Evolutionary conservation across 2,888 invertebrate genomes (phyloP).

Genomic region (Volucella bombylans): DNA sequence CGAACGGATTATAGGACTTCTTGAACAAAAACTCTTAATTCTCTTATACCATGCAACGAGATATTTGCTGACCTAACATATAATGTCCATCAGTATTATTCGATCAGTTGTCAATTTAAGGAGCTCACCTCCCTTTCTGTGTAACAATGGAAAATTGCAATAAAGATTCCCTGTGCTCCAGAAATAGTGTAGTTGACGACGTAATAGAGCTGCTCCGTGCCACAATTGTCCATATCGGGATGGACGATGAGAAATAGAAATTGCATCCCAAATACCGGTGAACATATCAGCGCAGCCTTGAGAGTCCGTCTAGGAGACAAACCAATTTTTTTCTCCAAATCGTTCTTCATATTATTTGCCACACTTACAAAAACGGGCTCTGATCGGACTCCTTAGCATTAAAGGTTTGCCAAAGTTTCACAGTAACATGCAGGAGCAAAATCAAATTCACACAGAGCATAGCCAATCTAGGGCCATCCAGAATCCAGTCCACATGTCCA

Average conservation of each 20-base stretch:
- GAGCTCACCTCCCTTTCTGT: constrained; percentile 85
- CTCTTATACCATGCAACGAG: constrained; percentile 38
- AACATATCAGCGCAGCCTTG: constrained; percentile 86
- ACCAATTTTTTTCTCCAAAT: neutral
- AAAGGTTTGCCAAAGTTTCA: constrained; percentile 86
- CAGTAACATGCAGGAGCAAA: constrained; percentile 86
- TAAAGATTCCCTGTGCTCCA: constrained; percentile 85
- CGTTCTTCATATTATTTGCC: no score
- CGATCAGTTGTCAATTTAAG: neutral
- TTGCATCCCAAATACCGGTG: constrained; percentile 88
- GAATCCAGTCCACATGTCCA: constrained; percentile 85
- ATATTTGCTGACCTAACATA: constrained; percentile 57
- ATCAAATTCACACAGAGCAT: constrained; percentile 85
- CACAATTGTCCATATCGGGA: constrained; percentile 84
- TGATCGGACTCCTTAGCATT: constrained; percentile 74
- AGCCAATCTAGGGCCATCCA: constrained; percentile 85
- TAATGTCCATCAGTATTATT: neutral
- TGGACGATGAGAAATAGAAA: constrained; percentile 85
- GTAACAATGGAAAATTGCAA: constrained; percentile 87
- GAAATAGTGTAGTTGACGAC: constrained; percentile 85
- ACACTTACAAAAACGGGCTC: constrained; percentile 69
- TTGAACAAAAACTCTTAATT: constrained; percentile 23
- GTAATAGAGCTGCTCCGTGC: constrained; percentile 84
- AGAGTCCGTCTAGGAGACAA: constrained; percentile 84
- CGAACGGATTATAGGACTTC: constrained; percentile 9